Conservation (phyloP, 1,140 invertebrate species). For the Aphis craccivora region DNA sequence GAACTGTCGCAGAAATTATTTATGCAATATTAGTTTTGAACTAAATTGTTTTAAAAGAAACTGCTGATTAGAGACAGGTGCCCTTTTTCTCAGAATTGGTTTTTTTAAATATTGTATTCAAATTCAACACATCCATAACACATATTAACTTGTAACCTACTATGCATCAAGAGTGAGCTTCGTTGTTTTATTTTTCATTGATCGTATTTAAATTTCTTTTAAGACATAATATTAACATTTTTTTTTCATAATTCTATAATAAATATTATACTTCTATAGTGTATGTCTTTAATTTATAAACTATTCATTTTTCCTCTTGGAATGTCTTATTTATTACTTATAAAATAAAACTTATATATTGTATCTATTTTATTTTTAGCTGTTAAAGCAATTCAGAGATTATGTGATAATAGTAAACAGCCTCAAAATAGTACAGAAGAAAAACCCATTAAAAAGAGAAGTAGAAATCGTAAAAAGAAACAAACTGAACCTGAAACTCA, state of each 20-base stretch:
- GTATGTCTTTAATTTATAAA: neutral
- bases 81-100: neutral
- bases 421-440: conserved; percentile 46
- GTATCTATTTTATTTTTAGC: conserved; percentile 14
- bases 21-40: too few relatives aligned
- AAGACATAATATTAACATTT: too few relatives aligned
- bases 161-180: neutral
- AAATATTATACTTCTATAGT: neutral
- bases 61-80: too few relatives aligned
- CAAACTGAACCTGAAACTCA: conserved; percentile 22
- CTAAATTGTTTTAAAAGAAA: too few relatives aligned
- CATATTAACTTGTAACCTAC: neutral
- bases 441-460: conserved; percentile 52
- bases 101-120: neutral
- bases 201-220: too few relatives aligned
- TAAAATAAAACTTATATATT: neutral
- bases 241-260: too few relatives aligned
- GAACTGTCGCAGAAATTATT: too few relatives aligned
- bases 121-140: neutral
- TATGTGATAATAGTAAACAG: conserved; percentile 54
- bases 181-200: neutral
- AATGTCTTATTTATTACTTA: neutral
- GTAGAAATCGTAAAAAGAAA: conserved; percentile 57
- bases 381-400: conserved; percentile 51
- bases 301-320: neutral